phyloP scores from a whole-genome alignment of 53 echinoderm and acorn worm genomes.

The Patiria pectinifera region DNA sequence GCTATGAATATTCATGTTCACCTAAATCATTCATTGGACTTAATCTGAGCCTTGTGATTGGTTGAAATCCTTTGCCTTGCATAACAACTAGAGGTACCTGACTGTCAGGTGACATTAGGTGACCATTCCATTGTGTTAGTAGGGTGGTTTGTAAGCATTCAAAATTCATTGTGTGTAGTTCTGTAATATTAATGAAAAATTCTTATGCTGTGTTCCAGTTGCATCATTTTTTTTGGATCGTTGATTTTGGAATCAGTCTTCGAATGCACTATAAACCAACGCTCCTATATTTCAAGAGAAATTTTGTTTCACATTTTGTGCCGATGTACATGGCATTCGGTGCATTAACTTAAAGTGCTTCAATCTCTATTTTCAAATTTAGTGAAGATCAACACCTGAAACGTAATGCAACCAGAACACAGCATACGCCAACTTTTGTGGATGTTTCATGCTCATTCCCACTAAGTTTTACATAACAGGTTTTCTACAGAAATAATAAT shows the following conservation, averaged over 20 bases:
- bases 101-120: neutral
- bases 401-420: neutral
- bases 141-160: slow-evolving; percentile 20
- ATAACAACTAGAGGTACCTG: neutral
- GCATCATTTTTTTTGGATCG: neutral
- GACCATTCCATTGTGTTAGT: slow-evolving; percentile 27
- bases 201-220: slow-evolving; percentile 1
- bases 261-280: neutral
- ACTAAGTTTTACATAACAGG: slow-evolving; percentile 3
- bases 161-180: slow-evolving; percentile 46
- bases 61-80: slow-evolving; percentile 9
- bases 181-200: slow-evolving; percentile 38
- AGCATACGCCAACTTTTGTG: neutral
- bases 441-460: slow-evolving; percentile 12
- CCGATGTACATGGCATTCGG: neutral
- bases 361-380: neutral
- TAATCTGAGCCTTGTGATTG: neutral
- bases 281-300: neutral
- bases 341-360: neutral
- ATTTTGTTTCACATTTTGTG: neutral
- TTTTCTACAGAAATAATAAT: neutral
- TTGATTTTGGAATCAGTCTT: neutral
- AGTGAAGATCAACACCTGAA: neutral
- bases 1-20: slow-evolving; percentile 13
- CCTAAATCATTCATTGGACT: neutral